Percentiles rank a stretch among this genome's conserved stretches.
Conservation (phyloP, 2,113 vertebrate genomes). For the human (Homo sapiens) region GRCh38 chr6:159113001-159113500, state of each 20-base stretch:
- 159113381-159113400: background rate
- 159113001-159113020: accelerated
- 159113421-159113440: background rate
- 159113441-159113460: background rate
- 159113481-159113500: background rate
- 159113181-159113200: background rate
- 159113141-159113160: accelerated
- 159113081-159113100: background rate
- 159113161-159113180: background rate
- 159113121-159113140: background rate
- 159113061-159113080: background rate
- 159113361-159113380: background rate
- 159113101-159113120: background rate
- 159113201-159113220: accelerated
- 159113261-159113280: background rate
- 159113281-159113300: background rate
- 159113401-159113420: background rate
- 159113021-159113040: background rate
- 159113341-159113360: background rate
- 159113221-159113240: background rate
- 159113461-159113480: background rate
- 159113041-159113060: background rate
- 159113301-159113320: background rate
- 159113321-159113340: background rate
- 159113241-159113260: background rate